These are phyloP conservation scores for Panzeria rudis DNA, from an alignment of 2,888 invertebrate species.

Conservation along the genomic window DNA sequence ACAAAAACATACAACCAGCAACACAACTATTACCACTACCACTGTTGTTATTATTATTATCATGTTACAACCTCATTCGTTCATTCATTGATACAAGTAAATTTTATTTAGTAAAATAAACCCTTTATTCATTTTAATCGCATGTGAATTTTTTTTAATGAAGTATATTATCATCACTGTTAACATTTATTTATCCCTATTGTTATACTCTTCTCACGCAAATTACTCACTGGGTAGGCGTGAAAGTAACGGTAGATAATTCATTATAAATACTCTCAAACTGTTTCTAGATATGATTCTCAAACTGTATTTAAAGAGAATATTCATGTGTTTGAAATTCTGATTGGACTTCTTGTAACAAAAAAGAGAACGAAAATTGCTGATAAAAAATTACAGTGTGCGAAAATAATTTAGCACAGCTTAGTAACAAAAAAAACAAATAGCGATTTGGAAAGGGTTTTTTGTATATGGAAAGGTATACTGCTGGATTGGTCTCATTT, in stretches of 20 bases:
- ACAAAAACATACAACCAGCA: slow-evolving; percentile 26
- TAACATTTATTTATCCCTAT: slow-evolving; percentile 54
- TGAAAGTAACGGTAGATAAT: slow-evolving; percentile 66
- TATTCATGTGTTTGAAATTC: background rate
- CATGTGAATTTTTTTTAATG: slow-evolving; percentile 17
- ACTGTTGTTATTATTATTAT: slow-evolving; percentile 32
- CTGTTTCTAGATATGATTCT: slow-evolving; percentile 27
- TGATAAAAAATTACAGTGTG: background rate
- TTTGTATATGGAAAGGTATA: too few relatives aligned
- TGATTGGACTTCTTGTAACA: slow-evolving; percentile 9
- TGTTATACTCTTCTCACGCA: slow-evolving; percentile 68
- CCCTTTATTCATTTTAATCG: slow-evolving; percentile 38
- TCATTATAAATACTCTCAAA: background rate
- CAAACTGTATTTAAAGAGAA: slow-evolving; percentile 49
- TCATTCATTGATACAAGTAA: slow-evolving; percentile 35
- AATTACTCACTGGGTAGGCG: slow-evolving; percentile 65
- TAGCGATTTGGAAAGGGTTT: too few relatives aligned
- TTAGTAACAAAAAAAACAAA: background rate
- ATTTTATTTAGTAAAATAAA: slow-evolving; percentile 21
- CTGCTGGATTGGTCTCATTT: too few relatives aligned
- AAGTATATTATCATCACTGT: slow-evolving; percentile 48
- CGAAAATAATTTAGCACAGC: background rate
- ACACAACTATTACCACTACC: slow-evolving; percentile 19
- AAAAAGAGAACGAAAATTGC: background rate
- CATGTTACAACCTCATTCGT: slow-evolving; percentile 46